These are phyloP conservation scores for Mus musculus DNA, from an alignment of 2,113 vertebrate genomes.

Conservation along the genomic window DNA sequence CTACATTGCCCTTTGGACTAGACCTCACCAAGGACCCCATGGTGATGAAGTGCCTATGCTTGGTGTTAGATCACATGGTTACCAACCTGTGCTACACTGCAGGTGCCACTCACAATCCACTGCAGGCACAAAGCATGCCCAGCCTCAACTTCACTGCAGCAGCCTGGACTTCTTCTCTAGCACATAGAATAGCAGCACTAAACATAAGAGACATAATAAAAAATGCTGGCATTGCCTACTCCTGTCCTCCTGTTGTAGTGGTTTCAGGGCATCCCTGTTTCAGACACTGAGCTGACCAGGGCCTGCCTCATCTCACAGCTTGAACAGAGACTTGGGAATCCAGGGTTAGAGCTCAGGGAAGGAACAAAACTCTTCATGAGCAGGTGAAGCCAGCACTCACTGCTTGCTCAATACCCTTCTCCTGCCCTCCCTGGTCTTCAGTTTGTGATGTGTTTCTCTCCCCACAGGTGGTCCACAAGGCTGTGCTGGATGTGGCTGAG, in stretches of 20 bases:
- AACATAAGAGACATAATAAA: not conserved
- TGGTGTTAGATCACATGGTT: rapidly evolving
- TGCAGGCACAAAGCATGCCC: not conserved
- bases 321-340: too few species aligned
- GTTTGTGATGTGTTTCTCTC: not conserved
- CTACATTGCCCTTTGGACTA: not conserved
- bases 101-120: not conserved
- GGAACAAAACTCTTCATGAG: not conserved
- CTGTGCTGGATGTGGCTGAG: not conserved
- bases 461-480: slow-evolving; percentile 65
- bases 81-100: not conserved
- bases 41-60: rapidly evolving
- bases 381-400: too few species aligned
- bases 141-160: not conserved
- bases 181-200: not conserved
- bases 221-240: rapidly evolving
- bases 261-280: too few species aligned
- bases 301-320: not conserved
- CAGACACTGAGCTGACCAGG: not conserved
- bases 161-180: rapidly evolving
- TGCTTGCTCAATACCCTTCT: not conserved
- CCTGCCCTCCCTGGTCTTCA: rapidly evolving
- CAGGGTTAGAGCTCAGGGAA: rapidly evolving
- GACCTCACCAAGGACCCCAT: not conserved
- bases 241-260: not conserved